Evolutionary conservation across 2,888 invertebrate species (phyloP), one percentile per base, ranked within the genome.

Genomic region (Cistogaster globosa): DNA sequence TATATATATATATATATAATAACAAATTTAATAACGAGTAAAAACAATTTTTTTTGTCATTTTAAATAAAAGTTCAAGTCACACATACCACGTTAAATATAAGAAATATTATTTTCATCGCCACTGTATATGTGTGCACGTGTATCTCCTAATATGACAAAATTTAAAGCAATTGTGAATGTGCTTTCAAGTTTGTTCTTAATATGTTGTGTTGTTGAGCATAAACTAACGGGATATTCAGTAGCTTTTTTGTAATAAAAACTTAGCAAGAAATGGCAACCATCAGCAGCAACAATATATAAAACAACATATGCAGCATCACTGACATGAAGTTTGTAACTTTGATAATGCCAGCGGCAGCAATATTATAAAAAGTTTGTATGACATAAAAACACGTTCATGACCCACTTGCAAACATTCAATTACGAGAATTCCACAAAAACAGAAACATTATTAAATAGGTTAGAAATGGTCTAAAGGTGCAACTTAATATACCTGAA

Each of bases 381-480:
- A 18, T 38, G 63, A 45, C 58, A 69, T 16, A 62, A 72, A 58
- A 84, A 84, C 71, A 55, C 42, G 36, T 45, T 55, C 62, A 48
- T 76, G 84, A 84, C 84, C 84, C 76, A 84, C 72, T 67, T 84
- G 71, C 77, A 63, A 76, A 68, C 62, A 84, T 80, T 84, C 84
- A 84, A 84, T 84, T 84, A 80, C 62, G 20, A 67, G 38, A 80
- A 62, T 72, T 84, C 68, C 45, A 32, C 16, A 69, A 69, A 62
- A 78, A 45, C 26, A 75, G 1, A 57, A 68, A 74, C 32, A 67
- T 67, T 11, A 11, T 65, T 42, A 81, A 75, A 75, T 60, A 60
- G 65, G 51, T 72, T 74, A 62, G 67, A 74, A 75, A 62, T 74
- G 68, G 60, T 81, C 53, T 68, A 62, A 55, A 81, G 74, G 80